These are phyloP conservation scores for Eupithecia inturbata DNA, from an alignment of 2,888 invertebrate species.

Conservation along the genomic window DNA sequence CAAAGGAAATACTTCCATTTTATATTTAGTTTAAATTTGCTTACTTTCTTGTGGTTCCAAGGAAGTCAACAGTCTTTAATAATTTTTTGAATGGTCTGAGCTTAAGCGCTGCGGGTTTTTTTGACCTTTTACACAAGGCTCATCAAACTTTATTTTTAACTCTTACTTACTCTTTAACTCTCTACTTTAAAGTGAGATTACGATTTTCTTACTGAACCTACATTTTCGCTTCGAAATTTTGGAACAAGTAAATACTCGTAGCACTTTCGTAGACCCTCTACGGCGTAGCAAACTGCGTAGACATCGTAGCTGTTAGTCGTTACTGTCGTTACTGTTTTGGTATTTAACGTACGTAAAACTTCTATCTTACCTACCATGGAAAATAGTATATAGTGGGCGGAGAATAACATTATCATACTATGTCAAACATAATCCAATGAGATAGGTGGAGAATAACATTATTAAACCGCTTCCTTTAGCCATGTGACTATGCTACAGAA, in stretches of 20 bases:
- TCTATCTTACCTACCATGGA: neutral
- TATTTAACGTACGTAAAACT: neutral
- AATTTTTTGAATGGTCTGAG: neutral
- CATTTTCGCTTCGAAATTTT: neutral
- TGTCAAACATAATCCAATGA: neutral
- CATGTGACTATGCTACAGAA: neutral
- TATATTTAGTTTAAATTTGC: neutral
- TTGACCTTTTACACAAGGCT: neutral
- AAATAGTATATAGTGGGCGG: neutral
- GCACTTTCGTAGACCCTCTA: constrained; percentile 20
- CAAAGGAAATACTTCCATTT: neutral
- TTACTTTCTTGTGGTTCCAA: neutral
- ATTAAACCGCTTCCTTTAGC: neutral
- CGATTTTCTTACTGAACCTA: neutral
- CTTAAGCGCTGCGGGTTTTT: too few species aligned
- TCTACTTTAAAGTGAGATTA: neutral
- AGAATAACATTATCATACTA: neutral
- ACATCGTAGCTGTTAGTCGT: neutral
- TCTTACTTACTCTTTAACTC: too few species aligned
- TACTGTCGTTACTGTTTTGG: neutral
- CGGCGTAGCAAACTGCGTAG: constrained; percentile 14
- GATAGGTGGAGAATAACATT: neutral
- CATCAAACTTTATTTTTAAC: neutral
- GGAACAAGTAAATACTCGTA: neutral
- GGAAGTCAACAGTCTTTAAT: neutral